Conservation (phyloP, 35 echinoderm and acorn worm species). For the Hemicentrotus pulcherrimus region DNA sequence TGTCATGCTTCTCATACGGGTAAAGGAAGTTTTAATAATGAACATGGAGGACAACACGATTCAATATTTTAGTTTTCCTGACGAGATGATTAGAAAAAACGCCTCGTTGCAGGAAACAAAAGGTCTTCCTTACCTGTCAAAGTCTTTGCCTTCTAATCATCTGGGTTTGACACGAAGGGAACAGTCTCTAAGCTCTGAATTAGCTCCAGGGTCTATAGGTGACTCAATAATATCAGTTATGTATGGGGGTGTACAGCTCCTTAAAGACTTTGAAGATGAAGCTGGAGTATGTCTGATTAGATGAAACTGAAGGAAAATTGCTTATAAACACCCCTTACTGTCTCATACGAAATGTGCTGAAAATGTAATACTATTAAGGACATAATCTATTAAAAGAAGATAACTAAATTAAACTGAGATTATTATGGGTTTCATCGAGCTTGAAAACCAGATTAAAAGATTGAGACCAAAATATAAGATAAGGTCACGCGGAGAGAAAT, state of each 20-base stretch:
- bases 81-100: neutral
- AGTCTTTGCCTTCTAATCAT: neutral
- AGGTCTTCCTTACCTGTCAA: neutral
- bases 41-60: neutral
- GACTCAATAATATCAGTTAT: neutral
- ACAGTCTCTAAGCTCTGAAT: neutral
- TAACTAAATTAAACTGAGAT: too few species aligned
- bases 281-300: too few species aligned
- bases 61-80: neutral
- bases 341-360: too few species aligned
- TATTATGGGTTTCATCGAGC: too few species aligned
- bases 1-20: neutral
- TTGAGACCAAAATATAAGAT: too few species aligned
- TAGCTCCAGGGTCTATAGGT: neutral
- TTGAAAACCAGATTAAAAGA: too few species aligned
- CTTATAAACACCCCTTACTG: too few species aligned
- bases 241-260: neutral
- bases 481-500: too few species aligned
- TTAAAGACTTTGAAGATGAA: neutral
- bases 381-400: too few species aligned
- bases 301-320: too few species aligned
- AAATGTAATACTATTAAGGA: too few species aligned
- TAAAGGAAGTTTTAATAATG: neutral
- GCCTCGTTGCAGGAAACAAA: constrained; percentile 8
- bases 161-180: neutral